These are phyloP conservation scores for Parus major DNA, from an alignment of 2,113 vertebrate genomes.

Conservation along the genomic window DNA sequence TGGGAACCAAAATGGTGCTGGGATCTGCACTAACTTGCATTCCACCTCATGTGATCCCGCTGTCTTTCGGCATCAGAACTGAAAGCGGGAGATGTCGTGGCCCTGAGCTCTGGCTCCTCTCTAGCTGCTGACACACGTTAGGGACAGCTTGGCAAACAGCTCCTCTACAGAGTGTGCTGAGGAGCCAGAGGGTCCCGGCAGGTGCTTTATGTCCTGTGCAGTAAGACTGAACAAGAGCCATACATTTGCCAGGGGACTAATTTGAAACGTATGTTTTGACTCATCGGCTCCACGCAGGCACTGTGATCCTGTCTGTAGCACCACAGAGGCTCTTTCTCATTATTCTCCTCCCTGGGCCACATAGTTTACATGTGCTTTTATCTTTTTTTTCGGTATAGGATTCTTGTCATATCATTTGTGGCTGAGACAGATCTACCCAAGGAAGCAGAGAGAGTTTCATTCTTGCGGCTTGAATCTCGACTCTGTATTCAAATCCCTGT, in stretches of 20 bases:
- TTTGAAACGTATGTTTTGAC: neutral
- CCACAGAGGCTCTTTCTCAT: neutral
- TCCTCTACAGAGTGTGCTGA: neutral
- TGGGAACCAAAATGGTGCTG: neutral
- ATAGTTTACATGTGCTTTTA: neutral
- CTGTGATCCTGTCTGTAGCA: neutral
- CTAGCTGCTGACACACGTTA: neutral
- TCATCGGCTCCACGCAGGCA: neutral
- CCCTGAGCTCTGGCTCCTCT: neutral
- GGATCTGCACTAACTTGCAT: neutral
- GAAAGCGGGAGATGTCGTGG: neutral
- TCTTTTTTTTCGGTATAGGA: neutral
- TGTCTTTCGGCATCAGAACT: neutral
- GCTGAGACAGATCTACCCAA: neutral
- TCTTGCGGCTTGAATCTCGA: neutral
- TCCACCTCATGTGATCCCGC: accelerated
- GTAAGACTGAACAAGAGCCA: neutral
- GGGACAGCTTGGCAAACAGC: neutral
- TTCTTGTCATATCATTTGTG: neutral
- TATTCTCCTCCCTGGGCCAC: neutral
- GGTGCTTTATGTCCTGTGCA: neutral
- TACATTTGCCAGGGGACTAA: neutral
- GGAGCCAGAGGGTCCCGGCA: neutral
- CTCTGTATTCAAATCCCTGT: neutral
- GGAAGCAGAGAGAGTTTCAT: neutral